Evolutionary conservation across 2,797 vertebrate species (phyloP).

Genomic region (Borostomias antarcticus): DNA sequence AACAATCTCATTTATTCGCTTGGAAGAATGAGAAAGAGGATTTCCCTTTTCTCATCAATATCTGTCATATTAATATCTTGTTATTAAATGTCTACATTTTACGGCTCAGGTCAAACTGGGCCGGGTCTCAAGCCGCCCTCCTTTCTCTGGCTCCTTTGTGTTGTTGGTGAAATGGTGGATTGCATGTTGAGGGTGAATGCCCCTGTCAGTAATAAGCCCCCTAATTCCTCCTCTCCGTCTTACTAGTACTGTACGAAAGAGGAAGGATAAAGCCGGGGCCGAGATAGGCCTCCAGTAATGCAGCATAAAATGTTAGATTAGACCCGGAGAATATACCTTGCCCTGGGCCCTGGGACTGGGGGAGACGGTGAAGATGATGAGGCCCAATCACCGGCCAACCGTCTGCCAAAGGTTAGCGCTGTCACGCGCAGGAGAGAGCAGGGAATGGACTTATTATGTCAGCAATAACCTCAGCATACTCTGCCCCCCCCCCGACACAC

Average conservation of each 20-base stretch:
- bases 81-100: slow-evolving; percentile 48
- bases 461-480: neutral
- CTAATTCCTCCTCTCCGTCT: neutral
- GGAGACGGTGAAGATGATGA: slow-evolving; percentile 15
- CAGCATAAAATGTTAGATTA: slow-evolving; percentile 16
- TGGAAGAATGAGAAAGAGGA: slow-evolving; percentile 45
- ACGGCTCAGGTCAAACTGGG: slow-evolving; percentile 29
- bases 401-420: slow-evolving; percentile 13
- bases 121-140: neutral
- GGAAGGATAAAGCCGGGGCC: slow-evolving; percentile 19
- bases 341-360: neutral
- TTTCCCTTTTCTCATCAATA: slow-evolving; percentile 42
- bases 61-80: slow-evolving; percentile 53
- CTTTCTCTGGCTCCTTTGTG: slow-evolving; percentile 19
- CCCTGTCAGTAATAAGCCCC: slow-evolving; percentile 22
- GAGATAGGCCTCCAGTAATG: slow-evolving; percentile 9
- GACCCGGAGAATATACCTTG: slow-evolving; percentile 13
- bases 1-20: slow-evolving; percentile 55
- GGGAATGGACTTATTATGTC: slow-evolving; percentile 5
- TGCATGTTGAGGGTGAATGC: slow-evolving; percentile 28
- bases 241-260: slow-evolving; percentile 10
- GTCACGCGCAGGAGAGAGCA: neutral
- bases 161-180: slow-evolving; percentile 39
- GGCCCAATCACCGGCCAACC: neutral
- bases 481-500: too few relatives aligned